A percentile compares a stretch with the other conserved stretches of the same genome.
These are phyloP conservation scores for Anolis carolinensis DNA, from an alignment of 2,113 vertebrate genomes.

Conservation along the genomic window DNA sequence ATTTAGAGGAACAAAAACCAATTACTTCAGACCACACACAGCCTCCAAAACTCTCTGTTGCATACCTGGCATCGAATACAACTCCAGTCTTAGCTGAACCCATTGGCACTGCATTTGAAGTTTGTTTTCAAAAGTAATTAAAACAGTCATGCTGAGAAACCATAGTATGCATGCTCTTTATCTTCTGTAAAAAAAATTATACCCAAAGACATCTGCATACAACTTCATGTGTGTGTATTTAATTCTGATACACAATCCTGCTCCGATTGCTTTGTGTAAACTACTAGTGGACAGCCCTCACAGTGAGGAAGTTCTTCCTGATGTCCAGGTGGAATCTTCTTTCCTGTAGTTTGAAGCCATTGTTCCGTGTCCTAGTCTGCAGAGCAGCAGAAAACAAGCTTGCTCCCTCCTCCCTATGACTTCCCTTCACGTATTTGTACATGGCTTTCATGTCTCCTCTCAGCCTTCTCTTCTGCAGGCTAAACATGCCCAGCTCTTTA, in stretches of 20 bases:
- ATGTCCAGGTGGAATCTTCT: no score
- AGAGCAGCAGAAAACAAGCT: no score
- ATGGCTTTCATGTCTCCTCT: no score
- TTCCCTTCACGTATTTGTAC: no score
- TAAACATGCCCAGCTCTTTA: no score
- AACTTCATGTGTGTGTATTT: constrained; percentile 55
- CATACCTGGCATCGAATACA: constrained; percentile 41
- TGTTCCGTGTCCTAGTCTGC: no score
- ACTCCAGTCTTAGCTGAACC: constrained; percentile 45
- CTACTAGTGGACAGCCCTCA: constrained; percentile 20
- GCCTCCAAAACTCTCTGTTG: constrained; percentile 30
- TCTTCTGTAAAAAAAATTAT: constrained; percentile 56
- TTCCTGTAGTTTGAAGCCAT: no score
- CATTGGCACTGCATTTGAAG: constrained; percentile 42
- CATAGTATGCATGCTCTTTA: constrained; percentile 48
- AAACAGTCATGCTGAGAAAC: constrained; percentile 49
- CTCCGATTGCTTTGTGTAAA: background rate
- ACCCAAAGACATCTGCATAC: constrained; percentile 58
- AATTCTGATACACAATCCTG: constrained; percentile 39
- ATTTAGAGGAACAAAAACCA: constrained; percentile 49
- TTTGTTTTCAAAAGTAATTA: constrained; percentile 59
- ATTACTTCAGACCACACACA: constrained; percentile 66
- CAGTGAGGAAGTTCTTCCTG: no score
- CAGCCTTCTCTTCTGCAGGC: no score
- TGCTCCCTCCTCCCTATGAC: no score